Evolutionary conservation across 2,113 vertebrate species (phyloP).

Genomic region (Phyllopteryx taeniolatus): DNA sequence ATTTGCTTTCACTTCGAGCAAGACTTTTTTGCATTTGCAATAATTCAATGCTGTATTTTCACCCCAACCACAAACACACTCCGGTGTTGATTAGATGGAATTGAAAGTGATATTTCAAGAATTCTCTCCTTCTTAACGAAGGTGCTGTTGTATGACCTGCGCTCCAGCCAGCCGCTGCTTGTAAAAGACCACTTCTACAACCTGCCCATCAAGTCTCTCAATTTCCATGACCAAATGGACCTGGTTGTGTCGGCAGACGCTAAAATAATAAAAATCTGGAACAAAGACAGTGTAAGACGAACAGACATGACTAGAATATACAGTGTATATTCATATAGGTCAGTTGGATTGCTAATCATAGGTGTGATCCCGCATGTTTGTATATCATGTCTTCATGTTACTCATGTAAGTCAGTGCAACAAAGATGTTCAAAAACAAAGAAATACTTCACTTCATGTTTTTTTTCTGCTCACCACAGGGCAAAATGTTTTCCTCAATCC

Average conservation of each 20-base stretch:
- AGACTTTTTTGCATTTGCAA: too few species aligned
- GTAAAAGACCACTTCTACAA: slow-evolving; percentile 96
- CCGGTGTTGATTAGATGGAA: background rate
- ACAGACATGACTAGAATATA: background rate
- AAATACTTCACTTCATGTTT: background rate
- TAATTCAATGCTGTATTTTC: background rate
- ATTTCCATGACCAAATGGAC: slow-evolving; percentile 85
- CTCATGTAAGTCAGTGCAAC: background rate
- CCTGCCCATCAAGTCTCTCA: slow-evolving; percentile 87
- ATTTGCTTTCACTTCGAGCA: background rate
- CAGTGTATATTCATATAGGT: background rate
- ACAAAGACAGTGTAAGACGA: slow-evolving; percentile 84
- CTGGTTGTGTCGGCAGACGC: slow-evolving; percentile 91
- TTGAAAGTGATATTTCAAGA: background rate
- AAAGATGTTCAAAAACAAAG: background rate
- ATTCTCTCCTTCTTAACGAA: slow-evolving; percentile 39
- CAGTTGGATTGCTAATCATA: background rate
- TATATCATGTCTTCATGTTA: background rate
- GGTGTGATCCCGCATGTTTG: background rate
- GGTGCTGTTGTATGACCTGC: slow-evolving; percentile 94
- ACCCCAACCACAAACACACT: background rate
- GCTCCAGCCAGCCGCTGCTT: slow-evolving; percentile 84
- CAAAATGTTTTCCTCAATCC: slow-evolving; percentile 89
- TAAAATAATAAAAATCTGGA: slow-evolving; percentile 96
- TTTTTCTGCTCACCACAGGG: slow-evolving; percentile 76